Evolutionary conservation across 2,888 invertebrate species (phyloP).

Genomic region (Rhagonycha lutea): DNA sequence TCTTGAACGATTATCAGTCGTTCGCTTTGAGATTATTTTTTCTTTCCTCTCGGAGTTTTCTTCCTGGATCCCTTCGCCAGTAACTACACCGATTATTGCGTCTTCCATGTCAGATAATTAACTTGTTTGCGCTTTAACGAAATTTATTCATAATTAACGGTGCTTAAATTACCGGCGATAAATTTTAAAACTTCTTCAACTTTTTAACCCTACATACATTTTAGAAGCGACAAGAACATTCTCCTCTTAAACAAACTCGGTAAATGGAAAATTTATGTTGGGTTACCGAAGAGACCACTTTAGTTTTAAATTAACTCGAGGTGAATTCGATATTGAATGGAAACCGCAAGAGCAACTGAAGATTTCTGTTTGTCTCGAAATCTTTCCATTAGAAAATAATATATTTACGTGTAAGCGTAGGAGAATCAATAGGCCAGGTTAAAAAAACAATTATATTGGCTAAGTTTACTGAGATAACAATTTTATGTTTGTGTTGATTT

Average conservation of each 20-base stretch:
- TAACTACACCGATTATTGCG: neutral
- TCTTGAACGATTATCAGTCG: slow-evolving; percentile 3
- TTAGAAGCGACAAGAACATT: neutral
- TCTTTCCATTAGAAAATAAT: neutral
- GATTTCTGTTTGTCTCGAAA: neutral
- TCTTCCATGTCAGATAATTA: neutral
- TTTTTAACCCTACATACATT: neutral
- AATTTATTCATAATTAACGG: neutral
- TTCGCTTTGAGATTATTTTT: neutral
- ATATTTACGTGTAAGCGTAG: neutral
- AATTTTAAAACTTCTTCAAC: neutral
- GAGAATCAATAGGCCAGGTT: neutral
- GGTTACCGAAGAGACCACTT: neutral
- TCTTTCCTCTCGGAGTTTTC: neutral
- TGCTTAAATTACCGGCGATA: neutral
- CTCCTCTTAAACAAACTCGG: neutral
- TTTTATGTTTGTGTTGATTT: slow-evolving; percentile 7
- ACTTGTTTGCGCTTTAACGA: neutral
- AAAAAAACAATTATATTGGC: neutral
- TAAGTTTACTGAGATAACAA: slow-evolving; percentile 8
- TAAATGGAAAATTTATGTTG: neutral
- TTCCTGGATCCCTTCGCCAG: neutral
- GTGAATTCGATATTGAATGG: neutral
- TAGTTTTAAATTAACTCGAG: neutral
- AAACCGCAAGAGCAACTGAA: neutral